Base-by-base conservation (phyloP, 2,113 vertebrate species). In the Ophthalmolycus amberensis region DNA sequence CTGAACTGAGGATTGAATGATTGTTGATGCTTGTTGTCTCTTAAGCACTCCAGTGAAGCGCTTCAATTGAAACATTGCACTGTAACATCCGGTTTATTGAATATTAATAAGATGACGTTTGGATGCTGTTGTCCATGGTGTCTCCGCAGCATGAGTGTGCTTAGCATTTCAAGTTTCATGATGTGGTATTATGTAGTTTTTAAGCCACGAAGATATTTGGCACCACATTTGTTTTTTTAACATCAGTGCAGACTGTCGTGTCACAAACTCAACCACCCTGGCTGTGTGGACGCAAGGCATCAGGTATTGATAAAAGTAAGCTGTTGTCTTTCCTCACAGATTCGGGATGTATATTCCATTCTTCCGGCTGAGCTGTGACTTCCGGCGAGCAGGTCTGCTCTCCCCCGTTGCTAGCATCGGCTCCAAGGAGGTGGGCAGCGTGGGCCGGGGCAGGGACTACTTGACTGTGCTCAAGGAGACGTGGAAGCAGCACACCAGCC, bases 261-360 rank as follows among this genome's bases (percentile, higher is more conserved):
- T 34, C 16, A 4, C 1, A 32, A 20, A 54, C 32, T 18, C 9
- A 3, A 1, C 48, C 32, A 14, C 3, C 16, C n/a, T 25, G 34
- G 50, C 27, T 32, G 44, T 12, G 50, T 58, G 9, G 38, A 22
- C 6, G 2, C 10, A 15, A 14, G 2, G 18, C 9, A 9, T 34
- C 27, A 20, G 25, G 25, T 64, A 4, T 52, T 6, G 5, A 34
- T 37, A 22, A 6, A 63, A 20, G 8, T 15, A 9, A 62, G 62
- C 10, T 14, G 1, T 1, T 12, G 42, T 6, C 58, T 0, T 37
- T 52, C 1, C 29, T 12, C 59, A 22, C 94, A 99, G 98, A 83
- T 99, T 99, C 64, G 98, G 98, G 71, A 99, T 99, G 98, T 99
- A 99, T 91, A 97, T 99, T 90, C 98, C 98, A 2, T 99, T 99